Evolutionary conservation across 2,113 vertebrate genomes (phyloP), one percentile per base, ranked within the genome.

Genomic region (Myxocyprinus asiaticus): DNA sequence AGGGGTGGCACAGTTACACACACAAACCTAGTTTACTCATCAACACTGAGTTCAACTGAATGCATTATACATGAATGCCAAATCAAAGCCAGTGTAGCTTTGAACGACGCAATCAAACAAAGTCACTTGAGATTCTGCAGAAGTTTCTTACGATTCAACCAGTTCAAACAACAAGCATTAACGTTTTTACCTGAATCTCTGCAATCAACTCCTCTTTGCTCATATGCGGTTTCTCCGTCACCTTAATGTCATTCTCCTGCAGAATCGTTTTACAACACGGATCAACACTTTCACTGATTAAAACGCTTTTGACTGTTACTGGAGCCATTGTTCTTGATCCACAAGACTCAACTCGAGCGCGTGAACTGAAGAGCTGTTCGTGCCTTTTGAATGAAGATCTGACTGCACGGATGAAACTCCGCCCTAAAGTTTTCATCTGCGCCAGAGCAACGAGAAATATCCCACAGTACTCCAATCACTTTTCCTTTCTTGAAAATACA

Each of bases 231-330:
- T 90, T 95, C 85, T 98, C 96, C n/a, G 92, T 94, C 33, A 97
- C 97, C 63, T 86, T 90, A 84, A 99, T 93, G 74, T 95, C 97
- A 71, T 94, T 94, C 64, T 94, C 93, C 81, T 93, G 92, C 88
- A 99, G 88, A 65, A 98, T 95, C 73, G 89, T 79, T 87, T 89
- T 90, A 87, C 97, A 99, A 83, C 95, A 94, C 0, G 95, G 94
- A 84, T 98, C 97, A 33, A 99, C 93, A 72, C 93, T 96, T 59
- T 98, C 97, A 76, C 96, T 98, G 86, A 99, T 96, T 63, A 99
- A 87, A 61, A 98, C 91, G 7, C 91, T 92, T 79, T 88, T 88
- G 82, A 99, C 89, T 77, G 82, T 86, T 7, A 94, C 88, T 4
- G 94, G 89, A 51, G 95, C 93, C 96, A 98, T 97, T 17, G 84